Evolutionary conservation across 2,888 invertebrate genomes (phyloP).

Genomic region (Drosophila bunnanda): DNA sequence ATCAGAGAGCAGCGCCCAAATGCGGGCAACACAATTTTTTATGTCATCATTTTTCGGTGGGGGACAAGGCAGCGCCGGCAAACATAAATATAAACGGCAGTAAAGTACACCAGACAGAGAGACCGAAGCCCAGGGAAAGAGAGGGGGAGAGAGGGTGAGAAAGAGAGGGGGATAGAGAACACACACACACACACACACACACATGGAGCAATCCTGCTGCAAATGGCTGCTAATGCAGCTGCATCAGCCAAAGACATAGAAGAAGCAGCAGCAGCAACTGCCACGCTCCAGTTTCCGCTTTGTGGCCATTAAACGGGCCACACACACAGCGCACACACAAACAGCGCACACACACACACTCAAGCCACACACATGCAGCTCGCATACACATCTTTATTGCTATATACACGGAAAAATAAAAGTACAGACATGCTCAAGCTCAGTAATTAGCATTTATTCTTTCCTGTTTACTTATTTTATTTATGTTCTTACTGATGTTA

Average conservation of each 20-base stretch:
- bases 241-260: conserved; percentile 29
- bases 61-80: conserved; percentile 39
- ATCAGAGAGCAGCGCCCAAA: conserved; percentile 32
- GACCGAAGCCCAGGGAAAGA: neutral
- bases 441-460: neutral
- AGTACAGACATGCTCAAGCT: no score
- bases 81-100: conserved; percentile 74
- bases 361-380: conserved; percentile 3
- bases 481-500: neutral
- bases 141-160: neutral
- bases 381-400: neutral
- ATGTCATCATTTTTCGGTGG: conserved; percentile 70
- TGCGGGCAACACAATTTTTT: conserved; percentile 67
- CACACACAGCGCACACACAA: conserved; percentile 46
- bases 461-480: neutral
- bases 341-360: conserved; percentile 11
- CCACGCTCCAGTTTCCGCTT: conserved; percentile 77
- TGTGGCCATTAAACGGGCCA: conserved; percentile 74
- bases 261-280: conserved; percentile 51
- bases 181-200: conserved; percentile 23
- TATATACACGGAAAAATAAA: neutral
- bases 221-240: conserved; percentile 77
- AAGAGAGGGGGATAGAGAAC: neutral
- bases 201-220: conserved; percentile 68
- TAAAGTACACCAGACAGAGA: conserved; percentile 52